Evolutionary conservation across 2,113 vertebrate species (phyloP), one percentile per base, ranked within the genome.

Genomic region (Turnix velox): DNA sequence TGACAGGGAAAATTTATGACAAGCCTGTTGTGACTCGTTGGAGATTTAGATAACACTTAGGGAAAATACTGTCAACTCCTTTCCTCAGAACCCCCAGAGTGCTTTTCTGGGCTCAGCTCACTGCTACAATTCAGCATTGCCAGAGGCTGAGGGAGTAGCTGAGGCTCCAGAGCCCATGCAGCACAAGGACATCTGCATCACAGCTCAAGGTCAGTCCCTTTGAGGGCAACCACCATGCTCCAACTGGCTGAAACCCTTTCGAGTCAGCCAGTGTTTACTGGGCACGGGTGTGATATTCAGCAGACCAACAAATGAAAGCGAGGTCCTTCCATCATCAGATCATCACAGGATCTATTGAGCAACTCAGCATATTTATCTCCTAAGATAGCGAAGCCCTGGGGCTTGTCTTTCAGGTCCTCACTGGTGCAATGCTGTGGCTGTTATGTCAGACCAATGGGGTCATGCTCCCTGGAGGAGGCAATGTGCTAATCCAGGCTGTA

Each of bases 1-100:
- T 89, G 72, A 69, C 57, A 84, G 37, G 74, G 27, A 25, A 81
- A 37, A 69, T 83, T 94, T 92, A 92, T 65, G 42, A 80, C 27
- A 23, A 81, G 62, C 85, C 73, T 87, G 74, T 91, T 87, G 65
- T 0, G 4, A 91, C 84, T 85, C 8, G 3, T 73, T 72, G 46
- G 48, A 74, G 63, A 18, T 81, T 52, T 90, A 65, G 82, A 48
- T 67, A 72, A 49, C 66, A 10, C 68, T 58, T 80, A 57, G 72
- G 42, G 45, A 31, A 78, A 89, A 79, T 8, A 28, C 67, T 84
- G 83, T 92, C 72, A 55, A 59, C 33, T 65, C 55, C 61, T 86
- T 40, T 63, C 57, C 65, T 75, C 5, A 2, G 69, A 88, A 88
- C 37, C n/a, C 10, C 27, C 1, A 0, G 15, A 20, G 80, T 28